Percentiles rank a stretch among this genome's conserved stretches.
These are phyloP conservation scores for Patella pellucida DNA, from an alignment of 2,888 invertebrate genomes.

Conservation along the genomic window DNA sequence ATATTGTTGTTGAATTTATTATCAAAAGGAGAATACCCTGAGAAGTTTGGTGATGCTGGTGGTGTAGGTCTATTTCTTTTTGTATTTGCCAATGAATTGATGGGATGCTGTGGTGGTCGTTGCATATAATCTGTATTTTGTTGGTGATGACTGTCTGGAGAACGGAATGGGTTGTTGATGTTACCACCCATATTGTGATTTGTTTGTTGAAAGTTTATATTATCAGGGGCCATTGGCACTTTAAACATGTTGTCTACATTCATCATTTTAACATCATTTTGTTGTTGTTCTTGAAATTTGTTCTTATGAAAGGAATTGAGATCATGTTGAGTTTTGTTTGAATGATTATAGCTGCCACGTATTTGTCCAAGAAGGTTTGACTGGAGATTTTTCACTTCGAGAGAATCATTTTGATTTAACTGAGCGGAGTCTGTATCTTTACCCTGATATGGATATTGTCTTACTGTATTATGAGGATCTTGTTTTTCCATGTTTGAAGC, in stretches of 20 bases:
- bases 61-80: too few species aligned
- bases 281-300: constrained; percentile 17
- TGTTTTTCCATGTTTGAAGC: background rate
- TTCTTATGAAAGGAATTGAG: background rate
- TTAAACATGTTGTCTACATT: background rate
- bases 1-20: too few species aligned
- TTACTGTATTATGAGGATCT: constrained; percentile 4
- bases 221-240: constrained; percentile 16
- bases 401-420: too few species aligned
- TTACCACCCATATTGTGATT: constrained; percentile 9
- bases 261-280: background rate
- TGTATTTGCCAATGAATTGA: background rate
- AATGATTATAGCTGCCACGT: background rate
- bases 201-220: constrained; percentile 12
- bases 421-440: background rate
- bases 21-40: too few species aligned
- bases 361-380: too few species aligned
- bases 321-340: background rate
- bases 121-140: background rate
- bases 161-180: constrained; percentile 25
- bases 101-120: background rate
- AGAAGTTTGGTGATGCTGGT: too few species aligned
- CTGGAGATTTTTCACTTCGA: too few species aligned
- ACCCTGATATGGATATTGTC: background rate
- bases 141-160: constrained; percentile 26